A percentile compares a stretch with the other conserved stretches of the same genome.
Evolutionary conservation across 2,888 invertebrate genomes (phyloP).

Genomic region (Andricus curvator): DNA sequence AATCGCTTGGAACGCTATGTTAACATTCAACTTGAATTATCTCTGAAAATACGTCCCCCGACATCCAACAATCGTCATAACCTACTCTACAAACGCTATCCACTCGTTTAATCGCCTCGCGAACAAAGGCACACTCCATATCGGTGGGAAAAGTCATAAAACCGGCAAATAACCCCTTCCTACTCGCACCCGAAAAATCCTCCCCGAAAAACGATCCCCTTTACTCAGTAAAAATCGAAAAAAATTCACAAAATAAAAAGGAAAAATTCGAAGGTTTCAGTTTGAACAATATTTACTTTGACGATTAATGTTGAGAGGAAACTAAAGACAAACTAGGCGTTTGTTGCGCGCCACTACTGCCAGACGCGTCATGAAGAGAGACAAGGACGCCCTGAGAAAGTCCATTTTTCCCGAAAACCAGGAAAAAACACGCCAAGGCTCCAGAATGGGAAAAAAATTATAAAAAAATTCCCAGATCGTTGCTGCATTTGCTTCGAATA

Average conservation of each 20-base stretch:
- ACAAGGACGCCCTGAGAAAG: constrained; percentile 56
- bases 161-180: constrained; percentile 49
- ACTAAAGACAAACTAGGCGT: constrained; percentile 38
- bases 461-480: constrained; percentile 55
- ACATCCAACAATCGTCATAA: constrained; percentile 9
- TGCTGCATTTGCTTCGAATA: constrained; percentile 43
- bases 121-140: constrained; percentile 20
- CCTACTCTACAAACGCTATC: neutral
- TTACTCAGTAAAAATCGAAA: neutral
- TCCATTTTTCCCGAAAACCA: constrained; percentile 50
- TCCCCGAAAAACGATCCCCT: neutral
- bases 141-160: constrained; percentile 53
- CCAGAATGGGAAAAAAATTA: constrained; percentile 54
- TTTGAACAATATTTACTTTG: neutral
- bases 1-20: neutral
- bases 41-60: constrained; percentile 20
- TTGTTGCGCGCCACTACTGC: constrained; percentile 46
- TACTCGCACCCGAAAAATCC: neutral
- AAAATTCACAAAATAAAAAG: neutral
- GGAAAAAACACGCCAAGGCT: constrained; percentile 21
- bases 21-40: constrained; percentile 10
- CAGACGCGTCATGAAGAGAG: constrained; percentile 53
- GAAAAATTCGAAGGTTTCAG: neutral
- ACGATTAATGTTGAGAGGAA: neutral
- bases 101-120: neutral